A percentile compares a stretch with the other conserved stretches of the same genome.
Evolutionary conservation across 35 echinoderm and acorn worm genomes (phyloP).

Genomic region (Ophiothrix spiculata): DNA sequence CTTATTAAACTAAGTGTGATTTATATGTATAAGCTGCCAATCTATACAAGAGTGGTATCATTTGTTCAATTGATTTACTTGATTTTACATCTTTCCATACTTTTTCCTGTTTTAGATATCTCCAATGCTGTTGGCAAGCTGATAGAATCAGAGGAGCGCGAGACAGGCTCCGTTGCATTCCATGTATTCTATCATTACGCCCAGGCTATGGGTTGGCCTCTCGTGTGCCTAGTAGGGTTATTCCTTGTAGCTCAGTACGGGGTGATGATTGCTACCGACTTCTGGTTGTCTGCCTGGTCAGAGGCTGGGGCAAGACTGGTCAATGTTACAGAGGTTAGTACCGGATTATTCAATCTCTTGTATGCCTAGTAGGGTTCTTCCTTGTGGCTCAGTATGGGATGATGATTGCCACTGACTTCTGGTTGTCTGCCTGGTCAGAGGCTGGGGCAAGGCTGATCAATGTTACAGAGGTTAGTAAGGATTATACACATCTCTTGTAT

Average conservation of each 20-base stretch:
- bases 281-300: conserved; percentile 86
- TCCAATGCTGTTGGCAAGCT: conserved; percentile 18
- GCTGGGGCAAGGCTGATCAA: conserved; percentile 38
- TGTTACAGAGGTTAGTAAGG: conserved; percentile 35
- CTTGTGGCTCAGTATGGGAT: conserved; percentile 38
- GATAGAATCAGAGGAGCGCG: conserved; percentile 50
- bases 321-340: conserved; percentile 41
- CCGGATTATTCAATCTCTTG: no score
- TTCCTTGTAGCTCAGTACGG: conserved; percentile 39
- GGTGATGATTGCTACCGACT: conserved; percentile 61
- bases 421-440: conserved; percentile 86
- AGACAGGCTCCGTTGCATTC: conserved; percentile 35
- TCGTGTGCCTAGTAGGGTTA: conserved; percentile 12
- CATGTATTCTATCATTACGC: conserved; percentile 34
- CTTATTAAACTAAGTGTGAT: no score
- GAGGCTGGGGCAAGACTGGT: conserved; percentile 46
- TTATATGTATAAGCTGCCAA: no score
- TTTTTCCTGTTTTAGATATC: no score
- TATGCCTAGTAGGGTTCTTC: conserved; percentile 14
- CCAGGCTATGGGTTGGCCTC: conserved; percentile 21
- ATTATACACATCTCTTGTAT: conserved; percentile 14
- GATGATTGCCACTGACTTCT: conserved; percentile 73
- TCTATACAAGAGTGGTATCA: no score
- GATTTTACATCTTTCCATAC: no score
- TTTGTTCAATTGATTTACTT: no score